Evolutionary conservation across 2,113 vertebrate genomes (phyloP).

Genomic region (Apodemus speciosus): DNA sequence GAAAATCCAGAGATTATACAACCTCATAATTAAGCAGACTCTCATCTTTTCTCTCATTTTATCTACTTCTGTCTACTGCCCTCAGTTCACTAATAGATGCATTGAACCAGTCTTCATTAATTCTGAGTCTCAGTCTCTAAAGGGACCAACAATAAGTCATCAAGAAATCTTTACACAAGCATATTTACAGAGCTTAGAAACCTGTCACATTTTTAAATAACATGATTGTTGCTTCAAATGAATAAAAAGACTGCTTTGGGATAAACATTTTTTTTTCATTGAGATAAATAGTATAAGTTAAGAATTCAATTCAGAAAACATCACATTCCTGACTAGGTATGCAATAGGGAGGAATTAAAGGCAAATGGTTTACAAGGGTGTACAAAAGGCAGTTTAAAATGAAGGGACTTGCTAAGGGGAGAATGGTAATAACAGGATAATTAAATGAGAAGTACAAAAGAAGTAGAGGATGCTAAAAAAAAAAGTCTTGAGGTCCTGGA

Average conservation of each 20-base stretch:
- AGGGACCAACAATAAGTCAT: conserved; percentile 56
- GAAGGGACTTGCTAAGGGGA: neutral
- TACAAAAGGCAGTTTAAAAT: conserved; percentile 24
- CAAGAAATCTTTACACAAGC: conserved; percentile 54
- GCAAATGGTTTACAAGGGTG: conserved; percentile 32
- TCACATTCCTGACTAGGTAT: conserved; percentile 31
- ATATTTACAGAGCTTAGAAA: conserved; percentile 64
- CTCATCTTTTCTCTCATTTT: neutral
- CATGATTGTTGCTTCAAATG: conserved; percentile 61
- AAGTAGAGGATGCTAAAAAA: neutral
- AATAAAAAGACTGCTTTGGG: conserved; percentile 47
- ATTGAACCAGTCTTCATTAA: conserved; percentile 40
- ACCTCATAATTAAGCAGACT: neutral
- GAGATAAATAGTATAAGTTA: conserved; percentile 52
- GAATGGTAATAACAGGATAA: neutral
- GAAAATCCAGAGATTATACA: neutral
- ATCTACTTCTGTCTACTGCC: conserved; percentile 6
- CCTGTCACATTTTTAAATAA: conserved; percentile 63
- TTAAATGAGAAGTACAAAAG: neutral
- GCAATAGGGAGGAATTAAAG: conserved; percentile 19
- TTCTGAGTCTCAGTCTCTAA: conserved; percentile 57
- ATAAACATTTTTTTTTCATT: conserved; percentile 52
- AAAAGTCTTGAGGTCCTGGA: neutral
- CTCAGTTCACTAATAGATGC: neutral
- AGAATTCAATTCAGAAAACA: conserved; percentile 52